phyloP scores from a whole-genome alignment of 2,113 vertebrate species.

The Panthera tigris region DNA sequence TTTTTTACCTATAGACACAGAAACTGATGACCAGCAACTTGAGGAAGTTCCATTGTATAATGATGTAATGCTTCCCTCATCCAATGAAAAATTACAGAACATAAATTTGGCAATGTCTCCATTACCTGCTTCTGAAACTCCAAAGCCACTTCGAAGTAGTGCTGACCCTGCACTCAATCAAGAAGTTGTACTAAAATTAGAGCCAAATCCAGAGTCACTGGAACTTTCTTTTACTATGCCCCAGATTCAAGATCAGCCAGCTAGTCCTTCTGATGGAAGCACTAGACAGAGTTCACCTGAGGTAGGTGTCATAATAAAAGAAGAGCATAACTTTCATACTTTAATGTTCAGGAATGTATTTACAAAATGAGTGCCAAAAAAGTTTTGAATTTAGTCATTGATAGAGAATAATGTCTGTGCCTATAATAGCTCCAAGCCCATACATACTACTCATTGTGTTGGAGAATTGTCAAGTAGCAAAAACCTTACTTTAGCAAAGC shows the following conservation, averaged over 20 bases:
- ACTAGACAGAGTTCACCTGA: conserved; percentile 89
- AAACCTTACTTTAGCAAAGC: background rate
- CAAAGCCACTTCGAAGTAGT: conserved; percentile 88
- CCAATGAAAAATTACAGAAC: conserved; percentile 89
- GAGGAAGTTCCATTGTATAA: conserved; percentile 96
- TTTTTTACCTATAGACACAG: conserved; percentile 77
- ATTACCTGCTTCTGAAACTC: conserved; percentile 89
- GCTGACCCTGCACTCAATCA: conserved; percentile 87
- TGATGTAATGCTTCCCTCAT: conserved; percentile 96
- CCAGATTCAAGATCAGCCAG: conserved; percentile 85
- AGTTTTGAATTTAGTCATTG: background rate
- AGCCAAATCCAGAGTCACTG: conserved; percentile 85
- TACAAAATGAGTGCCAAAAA: background rate
- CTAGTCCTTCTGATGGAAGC: conserved; percentile 85
- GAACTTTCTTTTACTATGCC: conserved; percentile 88
- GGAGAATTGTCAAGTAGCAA: background rate
- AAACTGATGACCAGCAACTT: conserved; percentile 90
- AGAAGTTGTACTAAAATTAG: conserved; percentile 89
- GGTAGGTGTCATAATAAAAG: conserved; percentile 82
- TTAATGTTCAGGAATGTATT: conserved; percentile 38
- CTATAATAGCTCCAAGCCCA: background rate
- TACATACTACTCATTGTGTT: background rate
- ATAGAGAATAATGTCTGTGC: background rate
- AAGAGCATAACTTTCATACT: background rate
- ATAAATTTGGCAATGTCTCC: conserved; percentile 93